Evolutionary conservation across 1,140 invertebrate genomes (phyloP).

Genomic region (Patella vulgata): DNA sequence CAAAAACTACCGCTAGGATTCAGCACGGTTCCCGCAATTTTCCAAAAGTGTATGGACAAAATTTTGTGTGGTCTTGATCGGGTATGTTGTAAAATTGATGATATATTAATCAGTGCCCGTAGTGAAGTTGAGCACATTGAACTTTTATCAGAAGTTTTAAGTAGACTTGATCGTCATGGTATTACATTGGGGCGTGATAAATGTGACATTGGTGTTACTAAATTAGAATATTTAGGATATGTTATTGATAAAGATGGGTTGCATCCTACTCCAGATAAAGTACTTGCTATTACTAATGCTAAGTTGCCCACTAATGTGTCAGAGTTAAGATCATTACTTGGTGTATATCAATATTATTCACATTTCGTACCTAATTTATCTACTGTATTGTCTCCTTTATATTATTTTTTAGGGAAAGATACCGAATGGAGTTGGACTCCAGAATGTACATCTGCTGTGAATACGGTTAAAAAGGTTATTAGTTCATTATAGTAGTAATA

Average conservation of each 20-base stretch:
- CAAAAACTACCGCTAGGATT: constrained; percentile 8
- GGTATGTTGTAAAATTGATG: constrained; percentile 24
- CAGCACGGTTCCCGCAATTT: constrained; percentile 8
- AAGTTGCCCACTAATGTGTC: neutral
- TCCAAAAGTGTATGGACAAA: constrained; percentile 19
- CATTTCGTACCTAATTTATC: constrained; percentile 23
- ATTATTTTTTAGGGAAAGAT: constrained; percentile 10
- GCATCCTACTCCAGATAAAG: no score
- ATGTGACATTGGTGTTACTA: constrained; percentile 5
- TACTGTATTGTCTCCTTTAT: constrained; percentile 7
- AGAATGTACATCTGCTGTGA: constrained; percentile 8
- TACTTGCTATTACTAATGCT: no score
- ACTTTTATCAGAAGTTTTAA: neutral
- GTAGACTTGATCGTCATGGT: constrained; percentile 8
- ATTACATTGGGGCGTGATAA: constrained; percentile 13
- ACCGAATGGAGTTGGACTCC: constrained; percentile 7
- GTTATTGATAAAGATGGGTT: neutral
- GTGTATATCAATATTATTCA: constrained; percentile 19
- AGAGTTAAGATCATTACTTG: constrained; percentile 25
- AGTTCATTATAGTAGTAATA: constrained; percentile 23
- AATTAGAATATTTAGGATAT: constrained; percentile 19
- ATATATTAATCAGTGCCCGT: constrained; percentile 17
- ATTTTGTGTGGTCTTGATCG: neutral
- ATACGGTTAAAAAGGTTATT: constrained; percentile 42
- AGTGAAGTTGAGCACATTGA: constrained; percentile 10